Evolutionary conservation across 2,113 vertebrate species (phyloP).

Genomic region (Eclectus roratus): DNA sequence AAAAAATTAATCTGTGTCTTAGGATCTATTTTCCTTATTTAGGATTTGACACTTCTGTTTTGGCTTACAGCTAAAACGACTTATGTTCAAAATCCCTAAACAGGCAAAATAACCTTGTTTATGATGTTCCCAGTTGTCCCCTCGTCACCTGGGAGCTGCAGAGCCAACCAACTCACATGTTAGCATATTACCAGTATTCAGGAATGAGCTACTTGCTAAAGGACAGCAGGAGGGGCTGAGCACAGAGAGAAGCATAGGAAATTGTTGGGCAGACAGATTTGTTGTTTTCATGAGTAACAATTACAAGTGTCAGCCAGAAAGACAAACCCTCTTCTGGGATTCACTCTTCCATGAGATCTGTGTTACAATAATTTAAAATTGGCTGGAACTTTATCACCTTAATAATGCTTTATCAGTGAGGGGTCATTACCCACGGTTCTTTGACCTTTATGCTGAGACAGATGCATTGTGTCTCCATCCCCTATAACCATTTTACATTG

Average conservation of each 20-base stretch:
- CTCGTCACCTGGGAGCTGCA: not conserved
- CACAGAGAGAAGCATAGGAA: not conserved
- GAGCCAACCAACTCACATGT: not conserved
- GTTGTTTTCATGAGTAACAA: not conserved
- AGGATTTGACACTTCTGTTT: not conserved
- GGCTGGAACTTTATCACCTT: not conserved
- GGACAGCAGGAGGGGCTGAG: not conserved
- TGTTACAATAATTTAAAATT: not conserved
- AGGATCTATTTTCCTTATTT: not conserved
- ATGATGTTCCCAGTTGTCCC: not conserved
- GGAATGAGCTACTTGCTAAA: not conserved
- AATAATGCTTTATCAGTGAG: not conserved
- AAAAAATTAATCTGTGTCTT: not conserved
- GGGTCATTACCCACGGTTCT: not conserved
- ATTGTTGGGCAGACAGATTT: not conserved
- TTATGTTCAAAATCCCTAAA: not conserved
- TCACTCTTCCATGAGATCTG: not conserved
- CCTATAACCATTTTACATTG: not conserved
- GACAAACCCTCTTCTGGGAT: not conserved
- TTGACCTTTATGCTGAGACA: not conserved
- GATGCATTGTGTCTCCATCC: fast-evolving
- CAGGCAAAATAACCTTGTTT: not conserved
- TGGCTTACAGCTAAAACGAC: not conserved
- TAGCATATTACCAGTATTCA: not conserved
- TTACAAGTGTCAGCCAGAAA: not conserved